A percentile compares a stretch with the other conserved stretches of the same genome.
Evolutionary conservation across 2,113 vertebrate genomes (phyloP).

Genomic region (Pampusana beccarii): DNA sequence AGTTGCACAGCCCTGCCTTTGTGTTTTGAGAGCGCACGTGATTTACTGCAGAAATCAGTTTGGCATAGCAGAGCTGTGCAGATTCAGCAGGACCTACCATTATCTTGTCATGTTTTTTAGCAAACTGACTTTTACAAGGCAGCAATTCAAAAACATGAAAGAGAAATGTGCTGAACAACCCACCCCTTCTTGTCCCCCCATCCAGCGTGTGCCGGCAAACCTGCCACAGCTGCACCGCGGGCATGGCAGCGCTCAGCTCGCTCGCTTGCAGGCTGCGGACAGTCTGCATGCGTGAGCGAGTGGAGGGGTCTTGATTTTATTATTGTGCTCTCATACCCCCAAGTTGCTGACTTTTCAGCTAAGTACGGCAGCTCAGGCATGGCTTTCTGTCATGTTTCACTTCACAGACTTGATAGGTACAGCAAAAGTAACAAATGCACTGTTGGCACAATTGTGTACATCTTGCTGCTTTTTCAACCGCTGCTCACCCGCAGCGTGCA

Average conservation of each 20-base stretch:
- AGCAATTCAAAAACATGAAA: slow-evolving; percentile 40
- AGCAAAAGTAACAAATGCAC: neutral
- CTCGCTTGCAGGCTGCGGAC: neutral
- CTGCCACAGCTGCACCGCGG: neutral
- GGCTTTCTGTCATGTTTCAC: neutral
- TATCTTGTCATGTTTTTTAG: slow-evolving; percentile 50
- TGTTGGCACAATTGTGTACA: neutral
- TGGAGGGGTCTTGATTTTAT: neutral
- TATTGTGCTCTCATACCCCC: neutral
- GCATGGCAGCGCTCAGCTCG: rapidly evolving
- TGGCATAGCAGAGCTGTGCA: neutral
- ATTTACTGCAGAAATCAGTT: slow-evolving; percentile 39
- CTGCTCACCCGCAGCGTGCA: neutral
- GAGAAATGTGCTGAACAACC: slow-evolving; percentile 30
- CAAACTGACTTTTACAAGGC: slow-evolving; percentile 45
- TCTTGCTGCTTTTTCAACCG: neutral
- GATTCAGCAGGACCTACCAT: slow-evolving; percentile 40
- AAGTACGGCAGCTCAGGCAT: neutral
- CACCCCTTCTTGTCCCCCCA: neutral
- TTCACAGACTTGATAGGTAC: neutral
- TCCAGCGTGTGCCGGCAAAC: neutral
- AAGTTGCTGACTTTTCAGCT: neutral
- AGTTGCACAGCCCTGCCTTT: neutral
- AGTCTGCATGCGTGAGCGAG: rapidly evolving
- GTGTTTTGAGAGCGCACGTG: neutral